Evolutionary conservation across 23 tunicate species (phyloP), one percentile per base, ranked within the genome.

Genomic region (Halocynthia roretzi): DNA sequence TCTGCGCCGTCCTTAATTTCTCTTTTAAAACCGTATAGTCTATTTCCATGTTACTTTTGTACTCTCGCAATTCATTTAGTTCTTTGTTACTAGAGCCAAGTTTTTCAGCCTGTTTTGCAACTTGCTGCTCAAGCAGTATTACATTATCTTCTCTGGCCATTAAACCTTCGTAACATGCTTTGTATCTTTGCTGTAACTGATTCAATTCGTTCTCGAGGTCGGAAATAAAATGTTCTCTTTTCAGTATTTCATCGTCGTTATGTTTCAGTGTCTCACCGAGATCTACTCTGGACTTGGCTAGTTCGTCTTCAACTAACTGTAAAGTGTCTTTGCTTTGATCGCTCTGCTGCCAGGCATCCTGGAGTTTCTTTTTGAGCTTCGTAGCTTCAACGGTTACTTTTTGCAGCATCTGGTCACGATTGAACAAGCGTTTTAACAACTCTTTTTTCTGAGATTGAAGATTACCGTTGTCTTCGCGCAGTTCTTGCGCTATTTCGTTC

Each of bases 341-440:
- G 50, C 83, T 81, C 82, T 83, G 68, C 8, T 19, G 8, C 11
- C 77, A 73, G 48, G 92, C 87, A 58, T 78, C 83, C 50, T 84
- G 76, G 75, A 82, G 86, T 80, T 92, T 92, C 71, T 92, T 92
- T 67, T 92, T 92, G 10, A 92, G 82, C 69, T 82, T 78, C 10
- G 98, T 92, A 7, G 98, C 98, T 80, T 92, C 98, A 22, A 86
- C 84, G 8, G 98, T 92, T 17, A 92, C 98, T 78, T 86, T 82
- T 61, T 92, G 98, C 50, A 92, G 74, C 98, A 92, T 92, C 61
- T 92, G 92, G 73, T 92, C 98, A 17, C 98, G 56, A 69, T 83
- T 83, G 15, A 84, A 71, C 18, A 92, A 74, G 22, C 98, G 61
- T 61, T 70, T 86, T 54, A 92, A 56, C 51, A 92, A 78, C 52